A percentile compares a stretch with the other conserved stretches of the same genome.
Conservation (phyloP, 2,113 vertebrate species). For the Ia io region DNA sequence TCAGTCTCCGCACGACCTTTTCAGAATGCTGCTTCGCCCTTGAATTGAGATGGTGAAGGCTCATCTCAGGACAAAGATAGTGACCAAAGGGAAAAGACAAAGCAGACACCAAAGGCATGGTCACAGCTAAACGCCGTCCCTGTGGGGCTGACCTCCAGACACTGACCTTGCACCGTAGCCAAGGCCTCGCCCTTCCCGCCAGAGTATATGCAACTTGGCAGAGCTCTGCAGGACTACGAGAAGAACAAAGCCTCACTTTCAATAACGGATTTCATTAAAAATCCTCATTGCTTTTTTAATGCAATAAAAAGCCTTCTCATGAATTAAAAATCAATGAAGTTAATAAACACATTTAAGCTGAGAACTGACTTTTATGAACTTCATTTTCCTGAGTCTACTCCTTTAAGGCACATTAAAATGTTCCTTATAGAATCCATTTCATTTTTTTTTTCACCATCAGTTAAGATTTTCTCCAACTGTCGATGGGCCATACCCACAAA, state of each 20-base stretch:
- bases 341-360: constrained; percentile 53
- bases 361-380: constrained; percentile 45
- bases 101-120: rapidly evolving
- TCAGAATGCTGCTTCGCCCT: not conserved
- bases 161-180: not conserved
- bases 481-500: not conserved
- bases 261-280: not conserved
- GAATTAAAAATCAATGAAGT: constrained; percentile 65
- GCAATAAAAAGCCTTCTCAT: not conserved
- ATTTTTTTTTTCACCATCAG: not conserved
- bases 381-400: constrained; percentile 26
- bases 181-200: not conserved
- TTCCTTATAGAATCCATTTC: constrained; percentile 26
- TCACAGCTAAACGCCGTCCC: not conserved
- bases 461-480: not conserved
- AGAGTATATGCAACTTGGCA: not conserved
- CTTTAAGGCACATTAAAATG: not conserved
- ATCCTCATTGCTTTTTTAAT: not conserved
- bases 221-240: not conserved
- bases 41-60: not conserved
- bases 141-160: not conserved
- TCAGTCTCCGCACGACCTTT: rapidly evolving
- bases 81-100: not conserved
- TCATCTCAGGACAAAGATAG: not conserved
- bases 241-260: not conserved